Base-by-base conservation (phyloP, 2,797 vertebrate genomes). In the Coendou prehensilis region DNA sequence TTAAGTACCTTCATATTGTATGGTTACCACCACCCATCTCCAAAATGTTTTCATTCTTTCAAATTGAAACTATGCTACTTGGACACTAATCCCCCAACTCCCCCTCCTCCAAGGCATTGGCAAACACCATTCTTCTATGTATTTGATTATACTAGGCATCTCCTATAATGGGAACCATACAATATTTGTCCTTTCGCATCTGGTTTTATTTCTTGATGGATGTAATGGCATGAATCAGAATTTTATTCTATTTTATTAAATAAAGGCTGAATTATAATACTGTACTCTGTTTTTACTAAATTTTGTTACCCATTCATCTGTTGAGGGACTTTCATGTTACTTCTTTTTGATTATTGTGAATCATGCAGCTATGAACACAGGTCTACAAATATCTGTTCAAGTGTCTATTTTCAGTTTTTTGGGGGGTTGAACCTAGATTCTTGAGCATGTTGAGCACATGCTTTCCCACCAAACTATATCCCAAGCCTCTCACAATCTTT, bases 171-270 rank as follows among this genome's bases (percentile, higher is more conserved):
- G 7, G 8, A 69, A 59, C 56, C n/a, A 73, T 45, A 73, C 10
- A 45, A 6, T 73, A 26, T 45, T 45, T 73, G 71, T 73, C 41
- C 41, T 73, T 45, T 73, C 63, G 30, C 76, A 23, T 61, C 17
- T 93, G 71, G 10, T 45, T 71, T 47, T 93, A 54, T 93, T 71
- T 63, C 41, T 57, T 73, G 78, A 90, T 30, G 41, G 2, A 50
- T 69, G n/a, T 57, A 47, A 14, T 45, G 76, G 23, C 28, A 63
- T 45, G 20, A 50, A 59, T 94, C 78, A 86, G 22, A 85, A 81
- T 92, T 92, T 54, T 76, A 59, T 52, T 88, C n/a, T n/a, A 69
- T 87, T 94, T 87, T 82, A 83, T 23, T 75, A 75, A 75, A 75
- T 47, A 28, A 8, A 90, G 56, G 37, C 22, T 45, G 26, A 94